phyloP scores from a whole-genome alignment of 2,797 vertebrate genomes.

The Pelobates cultripes region DNA sequence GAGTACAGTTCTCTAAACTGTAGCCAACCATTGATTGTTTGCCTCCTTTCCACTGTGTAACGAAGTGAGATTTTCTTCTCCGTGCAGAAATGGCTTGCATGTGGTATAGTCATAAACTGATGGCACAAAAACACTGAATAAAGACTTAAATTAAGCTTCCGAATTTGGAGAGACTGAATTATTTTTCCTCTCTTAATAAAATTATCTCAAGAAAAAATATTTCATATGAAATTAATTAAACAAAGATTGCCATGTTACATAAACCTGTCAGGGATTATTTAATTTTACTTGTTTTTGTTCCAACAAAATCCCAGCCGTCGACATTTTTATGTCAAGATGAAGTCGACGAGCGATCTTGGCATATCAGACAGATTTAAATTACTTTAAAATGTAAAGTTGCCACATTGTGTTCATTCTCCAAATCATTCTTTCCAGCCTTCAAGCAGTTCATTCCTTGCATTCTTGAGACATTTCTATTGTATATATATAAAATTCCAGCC shows the following conservation, averaged over 20 bases:
- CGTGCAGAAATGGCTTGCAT: too few relatives aligned
- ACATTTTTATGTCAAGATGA: background rate
- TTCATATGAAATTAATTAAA: conserved; percentile 35
- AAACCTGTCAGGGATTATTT: conserved; percentile 22
- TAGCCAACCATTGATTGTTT: conserved; percentile 16
- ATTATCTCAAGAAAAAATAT: conserved; percentile 19
- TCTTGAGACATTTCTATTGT: background rate
- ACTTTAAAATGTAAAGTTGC: conserved; percentile 14
- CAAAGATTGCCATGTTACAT: conserved; percentile 21
- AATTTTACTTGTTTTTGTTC: background rate
- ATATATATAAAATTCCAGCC: background rate
- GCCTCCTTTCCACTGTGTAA: background rate
- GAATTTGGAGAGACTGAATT: background rate
- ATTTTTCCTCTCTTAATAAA: conserved; percentile 9
- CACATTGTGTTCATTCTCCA: conserved; percentile 21
- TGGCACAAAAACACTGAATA: too few relatives aligned
- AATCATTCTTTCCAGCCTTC: conserved; percentile 21
- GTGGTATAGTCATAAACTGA: too few relatives aligned
- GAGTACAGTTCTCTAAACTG: background rate
- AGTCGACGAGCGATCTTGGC: conserved; percentile 23
- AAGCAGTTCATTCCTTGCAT: background rate
- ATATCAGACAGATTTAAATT: conserved; percentile 38
- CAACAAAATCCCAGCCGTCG: conserved; percentile 17
- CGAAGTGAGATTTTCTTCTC: too few relatives aligned
- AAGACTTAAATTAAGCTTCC: background rate